These are phyloP conservation scores for Gephyroberyx darwinii DNA, from an alignment of 2,797 vertebrate species.

Conservation along the genomic window DNA sequence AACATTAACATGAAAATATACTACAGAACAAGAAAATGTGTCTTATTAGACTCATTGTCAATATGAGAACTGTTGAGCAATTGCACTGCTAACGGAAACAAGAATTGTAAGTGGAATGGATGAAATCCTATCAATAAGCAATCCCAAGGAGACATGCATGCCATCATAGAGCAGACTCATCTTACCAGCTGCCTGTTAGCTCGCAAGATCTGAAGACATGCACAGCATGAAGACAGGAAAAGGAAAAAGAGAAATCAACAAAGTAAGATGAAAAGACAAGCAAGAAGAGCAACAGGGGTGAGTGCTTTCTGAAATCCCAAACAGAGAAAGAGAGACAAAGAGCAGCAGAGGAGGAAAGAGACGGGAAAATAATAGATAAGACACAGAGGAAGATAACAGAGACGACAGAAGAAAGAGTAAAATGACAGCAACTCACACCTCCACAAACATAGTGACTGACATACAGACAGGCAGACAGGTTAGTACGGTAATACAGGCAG, in stretches of 20 bases:
- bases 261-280: conserved; percentile 60
- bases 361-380: conserved; percentile 20
- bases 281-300: conserved; percentile 46
- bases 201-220: conserved; percentile 93
- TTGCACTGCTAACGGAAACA: conserved; percentile 4
- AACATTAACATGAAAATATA: neutral
- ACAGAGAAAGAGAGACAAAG: conserved; percentile 32
- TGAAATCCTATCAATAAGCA: conserved; percentile 42
- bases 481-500: conserved; percentile 2
- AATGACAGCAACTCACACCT: conserved; percentile 1
- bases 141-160: conserved; percentile 62
- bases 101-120: neutral
- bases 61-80: conserved; percentile 17
- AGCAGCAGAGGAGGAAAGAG: conserved; percentile 18
- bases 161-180: conserved; percentile 73
- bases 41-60: conserved; percentile 4
- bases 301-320: conserved; percentile 48
- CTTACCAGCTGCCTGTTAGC: conserved; percentile 96
- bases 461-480: neutral
- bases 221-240: conserved; percentile 82
- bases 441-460: conserved; percentile 17
- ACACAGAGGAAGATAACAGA: conserved; percentile 6
- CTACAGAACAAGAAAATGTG: neutral
- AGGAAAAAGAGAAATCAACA: conserved; percentile 66
- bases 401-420: conserved; percentile 10